A percentile compares a stretch with the other conserved stretches of the same genome.
These are phyloP conservation scores for Polyommatus iphigenia DNA, from an alignment of 2,888 invertebrate species.

Conservation along the genomic window DNA sequence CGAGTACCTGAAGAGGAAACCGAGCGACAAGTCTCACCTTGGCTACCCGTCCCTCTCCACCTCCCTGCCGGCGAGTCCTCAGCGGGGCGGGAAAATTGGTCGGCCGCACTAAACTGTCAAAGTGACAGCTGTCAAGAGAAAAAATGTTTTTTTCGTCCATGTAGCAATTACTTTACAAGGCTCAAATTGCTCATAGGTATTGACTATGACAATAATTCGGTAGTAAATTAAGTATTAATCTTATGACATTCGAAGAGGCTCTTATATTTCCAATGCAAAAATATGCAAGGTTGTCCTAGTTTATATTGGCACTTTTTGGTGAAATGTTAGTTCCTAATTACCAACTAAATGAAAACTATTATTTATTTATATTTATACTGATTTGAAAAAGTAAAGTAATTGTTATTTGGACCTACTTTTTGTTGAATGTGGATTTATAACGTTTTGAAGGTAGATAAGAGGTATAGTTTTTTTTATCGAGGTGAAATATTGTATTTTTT, in stretches of 20 bases:
- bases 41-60: slow-evolving; percentile 53
- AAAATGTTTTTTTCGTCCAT: slow-evolving; percentile 4
- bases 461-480: not conserved
- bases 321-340: not conserved
- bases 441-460: not conserved
- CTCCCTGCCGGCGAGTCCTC: slow-evolving; percentile 68
- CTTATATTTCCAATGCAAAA: not conserved
- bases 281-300: not conserved
- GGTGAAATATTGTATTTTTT: not conserved
- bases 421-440: not conserved
- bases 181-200: not conserved
- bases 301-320: not conserved
- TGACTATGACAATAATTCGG: not conserved
- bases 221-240: not conserved
- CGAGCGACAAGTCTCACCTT: slow-evolving; percentile 49
- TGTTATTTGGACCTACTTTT: not conserved
- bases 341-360: not conserved
- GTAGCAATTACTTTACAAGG: slow-evolving; percentile 13
- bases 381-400: not conserved
- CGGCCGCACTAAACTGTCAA: slow-evolving; percentile 60
- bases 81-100: slow-evolving; percentile 62
- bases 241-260: not conserved
- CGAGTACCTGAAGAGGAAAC: slow-evolving; percentile 86
- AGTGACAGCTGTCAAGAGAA: slow-evolving; percentile 25
- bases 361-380: no score